Conservation (phyloP, 2,797 vertebrate species). For the Esox masquinongy region DNA sequence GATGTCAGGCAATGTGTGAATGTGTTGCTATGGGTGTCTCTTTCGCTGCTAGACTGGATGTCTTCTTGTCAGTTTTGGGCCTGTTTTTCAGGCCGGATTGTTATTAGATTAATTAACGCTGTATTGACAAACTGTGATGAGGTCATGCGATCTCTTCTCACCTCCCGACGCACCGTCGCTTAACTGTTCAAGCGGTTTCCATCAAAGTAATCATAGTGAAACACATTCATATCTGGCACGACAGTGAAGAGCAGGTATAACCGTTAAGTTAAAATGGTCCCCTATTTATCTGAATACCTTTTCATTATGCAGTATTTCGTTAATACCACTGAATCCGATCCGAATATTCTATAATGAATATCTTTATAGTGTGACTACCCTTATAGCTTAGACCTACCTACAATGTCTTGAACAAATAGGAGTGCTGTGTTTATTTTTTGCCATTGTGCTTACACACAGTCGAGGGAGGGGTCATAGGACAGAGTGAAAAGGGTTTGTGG, state of each 20-base stretch:
- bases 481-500: constrained; percentile 7
- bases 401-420: constrained; percentile 67
- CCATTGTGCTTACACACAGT: constrained; percentile 69
- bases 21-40: constrained; percentile 42
- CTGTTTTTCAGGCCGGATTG: constrained; percentile 50
- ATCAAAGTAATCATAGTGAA: constrained; percentile 33
- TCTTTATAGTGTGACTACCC: constrained; percentile 31
- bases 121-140: constrained; percentile 62
- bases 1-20: constrained; percentile 57
- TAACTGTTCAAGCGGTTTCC: constrained; percentile 24
- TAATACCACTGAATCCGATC: constrained; percentile 19
- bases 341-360: constrained; percentile 13
- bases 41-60: constrained; percentile 35
- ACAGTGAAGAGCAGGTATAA: not conserved
- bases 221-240: constrained; percentile 1
- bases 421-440: constrained; percentile 76
- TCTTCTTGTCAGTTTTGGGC: constrained; percentile 47
- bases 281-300: not conserved
- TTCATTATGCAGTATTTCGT: constrained; percentile 7
- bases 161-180: constrained; percentile 36
- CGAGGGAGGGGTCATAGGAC: constrained; percentile 10
- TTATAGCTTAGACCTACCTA: constrained; percentile 39
- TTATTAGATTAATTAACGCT: constrained; percentile 71
- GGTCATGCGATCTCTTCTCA: constrained; percentile 50
- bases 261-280: not conserved